Conservation (phyloP, 2,888 invertebrate species). For the Labia minor region DNA sequence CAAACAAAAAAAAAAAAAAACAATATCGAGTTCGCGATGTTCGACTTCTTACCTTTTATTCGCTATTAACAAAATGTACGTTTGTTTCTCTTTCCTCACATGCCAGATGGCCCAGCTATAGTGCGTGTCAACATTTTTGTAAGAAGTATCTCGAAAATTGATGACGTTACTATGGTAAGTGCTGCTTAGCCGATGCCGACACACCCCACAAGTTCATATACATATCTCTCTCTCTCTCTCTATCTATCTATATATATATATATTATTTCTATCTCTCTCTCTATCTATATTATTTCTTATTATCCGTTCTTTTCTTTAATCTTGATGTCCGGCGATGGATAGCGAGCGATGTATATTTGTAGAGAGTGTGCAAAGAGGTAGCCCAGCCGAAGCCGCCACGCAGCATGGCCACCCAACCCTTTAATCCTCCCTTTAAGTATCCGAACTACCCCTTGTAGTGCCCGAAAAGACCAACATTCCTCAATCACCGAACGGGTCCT, state of each 20-base stretch:
- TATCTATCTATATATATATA: constrained; percentile 17
- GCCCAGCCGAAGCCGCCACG: constrained; percentile 13
- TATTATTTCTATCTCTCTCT: too few relatives aligned
- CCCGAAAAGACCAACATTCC: neutral
- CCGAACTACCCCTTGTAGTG: neutral
- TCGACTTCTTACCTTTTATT: neutral
- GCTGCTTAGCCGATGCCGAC: constrained; percentile 29
- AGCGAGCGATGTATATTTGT: constrained; percentile 14
- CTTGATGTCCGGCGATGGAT: constrained; percentile 16
- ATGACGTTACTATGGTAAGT: constrained; percentile 99
- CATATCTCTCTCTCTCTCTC: constrained; percentile 16
- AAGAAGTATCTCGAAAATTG: constrained; percentile 97
- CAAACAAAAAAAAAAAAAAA: too few relatives aligned
- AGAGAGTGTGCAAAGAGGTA: constrained; percentile 17
- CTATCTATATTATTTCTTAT: constrained; percentile 13
- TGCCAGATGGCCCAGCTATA: constrained; percentile 81
- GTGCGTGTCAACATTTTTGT: constrained; percentile 97
- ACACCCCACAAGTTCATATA: constrained; percentile 15
- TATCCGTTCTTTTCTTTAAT: neutral
- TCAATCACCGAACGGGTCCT: constrained; percentile 9
- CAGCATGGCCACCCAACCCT: neutral
- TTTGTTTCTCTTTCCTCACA: constrained; percentile 22
- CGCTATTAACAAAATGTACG: constrained; percentile 4
- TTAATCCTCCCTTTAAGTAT: neutral
- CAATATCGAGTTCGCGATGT: too few relatives aligned